Base-by-base conservation (phyloP, 2,797 vertebrate genomes). In the Sebastes wilsoni region DNA sequence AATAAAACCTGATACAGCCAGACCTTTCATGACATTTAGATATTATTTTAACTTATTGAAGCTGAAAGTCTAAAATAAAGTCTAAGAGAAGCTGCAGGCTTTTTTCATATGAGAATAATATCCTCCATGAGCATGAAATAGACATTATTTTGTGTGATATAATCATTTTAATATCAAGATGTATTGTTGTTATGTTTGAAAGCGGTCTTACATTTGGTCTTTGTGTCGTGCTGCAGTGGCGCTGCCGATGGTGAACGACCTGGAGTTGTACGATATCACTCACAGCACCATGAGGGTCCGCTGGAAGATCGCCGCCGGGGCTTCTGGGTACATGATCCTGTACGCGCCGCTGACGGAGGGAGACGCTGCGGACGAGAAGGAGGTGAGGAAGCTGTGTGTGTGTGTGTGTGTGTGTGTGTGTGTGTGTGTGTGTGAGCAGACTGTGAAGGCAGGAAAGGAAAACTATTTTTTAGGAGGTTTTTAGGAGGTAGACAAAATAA, bases 311-410 rank as follows among this genome's bases (percentile, higher is more conserved):
- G 97, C 97, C 1, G 82, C 74, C 0, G 97, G 96, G 10, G 97
- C 97, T 23, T 96, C 97, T 0, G 97, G 97, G 2, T 99, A 98
- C 93, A 97, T 99, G 97, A 96, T 99, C 91, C 96, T 99, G 0
- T 99, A 98, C 0, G 97, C 97, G 0, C 97, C 98, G 1, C 97
- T 98, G 82, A 97, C 97, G 0, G 97, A 97, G 69, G 97, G 95
- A 7, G 72, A 97, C 30, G 84, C 96, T 1, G 97, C 95, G 1
- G 97, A 98, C 46, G 98, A 99, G 87, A 99, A 98, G 87, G 98
- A 99, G 97, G 98, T 99, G 88, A 96, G 87, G 34, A 14, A 28
- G 3, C 6, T 32, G 66, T 25, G 58, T 49, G 54, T 55, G 38
- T 67, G 16, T 54, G 66, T 18, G 36, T 36, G 36, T 36, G 34